Base-by-base conservation (phyloP, 2,113 vertebrate species). In the Phylloscopus whistleri region DNA sequence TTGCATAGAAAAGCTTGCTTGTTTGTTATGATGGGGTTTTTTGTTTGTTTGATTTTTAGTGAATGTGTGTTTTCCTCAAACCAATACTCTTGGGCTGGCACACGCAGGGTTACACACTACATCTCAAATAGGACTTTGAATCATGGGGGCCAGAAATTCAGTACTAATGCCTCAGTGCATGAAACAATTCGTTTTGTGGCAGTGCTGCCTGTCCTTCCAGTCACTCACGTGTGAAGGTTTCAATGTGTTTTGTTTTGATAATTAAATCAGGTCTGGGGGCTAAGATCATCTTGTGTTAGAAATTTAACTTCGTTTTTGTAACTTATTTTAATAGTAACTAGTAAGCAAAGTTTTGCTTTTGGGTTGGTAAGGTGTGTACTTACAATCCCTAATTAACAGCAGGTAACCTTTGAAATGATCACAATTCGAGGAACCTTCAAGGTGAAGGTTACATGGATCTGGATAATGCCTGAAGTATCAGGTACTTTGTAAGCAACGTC, bases 21-120 rank as follows among this genome's bases (percentile, higher is more conserved):
- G 14, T 43, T 74, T 66, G 27, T 39, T 82, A 59, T 52, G 28
- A 15, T 43, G 55, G 22, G 6, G 3, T 24, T 43, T 12, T 41
- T 55, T 19, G 2, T 18, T 37, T 37, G 16, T 31, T 35, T 35
- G 6, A 43, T 48, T 39, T 67, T 66, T 20, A 33, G 43, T 31
- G 22, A 64, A 13, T 17, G 1, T 27, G 5, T 62, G 8, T 64
- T 84, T 52, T 79, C 16, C 30, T 63, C 43, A 30, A 31, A n/a
- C 11, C 7, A 33, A 0, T 90, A 14, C 12, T 7, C 26, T 22
- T 60, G 19, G 41, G 19, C 19, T 28, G 27, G n/a, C 20, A n/a
- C 4, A 15, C 4, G 0, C 3, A 5, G 5, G 66, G 43, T 69
- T 58, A 21, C 2, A 2, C 31, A 6, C 14, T 59, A 0, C 19